Percentiles rank a stretch among this genome's conserved stretches.
Evolutionary conservation across 2,113 vertebrate species (phyloP).

Genomic region (Pandion haliaetus): DNA sequence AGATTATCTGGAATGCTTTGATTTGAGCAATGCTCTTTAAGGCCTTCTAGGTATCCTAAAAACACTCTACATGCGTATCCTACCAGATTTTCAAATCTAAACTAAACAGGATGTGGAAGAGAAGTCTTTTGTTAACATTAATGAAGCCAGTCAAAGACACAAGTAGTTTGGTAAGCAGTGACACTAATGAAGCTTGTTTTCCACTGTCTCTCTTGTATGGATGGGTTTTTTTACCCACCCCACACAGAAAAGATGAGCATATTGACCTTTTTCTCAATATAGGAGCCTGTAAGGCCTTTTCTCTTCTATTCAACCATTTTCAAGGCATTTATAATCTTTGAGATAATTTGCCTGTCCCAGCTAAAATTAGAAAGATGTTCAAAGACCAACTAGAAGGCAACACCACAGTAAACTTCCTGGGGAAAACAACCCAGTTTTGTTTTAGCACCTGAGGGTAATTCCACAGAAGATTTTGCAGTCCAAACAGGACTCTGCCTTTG

Average conservation of each 20-base stretch:
- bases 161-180: not conserved
- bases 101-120: not conserved
- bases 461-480: not conserved
- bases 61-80: not conserved
- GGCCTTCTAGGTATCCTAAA: not conserved
- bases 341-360: not conserved
- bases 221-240: rapidly evolving
- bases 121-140: not conserved
- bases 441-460: not conserved
- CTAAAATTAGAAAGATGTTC: not conserved
- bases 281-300: not conserved
- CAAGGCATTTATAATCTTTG: not conserved
- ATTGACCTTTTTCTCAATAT: not conserved
- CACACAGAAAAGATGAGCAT: not conserved
- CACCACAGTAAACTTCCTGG: not conserved
- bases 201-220: not conserved
- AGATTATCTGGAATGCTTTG: not conserved
- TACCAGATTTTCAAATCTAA: not conserved
- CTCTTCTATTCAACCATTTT: not conserved
- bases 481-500: not conserved
- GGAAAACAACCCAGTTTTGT: not conserved
- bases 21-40: not conserved
- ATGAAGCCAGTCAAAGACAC: not conserved
- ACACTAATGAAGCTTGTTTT: not conserved
- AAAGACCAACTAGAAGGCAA: not conserved